These are phyloP conservation scores for Acanthisitta chloris DNA, from an alignment of 2,113 vertebrate genomes.

Conservation along the genomic window DNA sequence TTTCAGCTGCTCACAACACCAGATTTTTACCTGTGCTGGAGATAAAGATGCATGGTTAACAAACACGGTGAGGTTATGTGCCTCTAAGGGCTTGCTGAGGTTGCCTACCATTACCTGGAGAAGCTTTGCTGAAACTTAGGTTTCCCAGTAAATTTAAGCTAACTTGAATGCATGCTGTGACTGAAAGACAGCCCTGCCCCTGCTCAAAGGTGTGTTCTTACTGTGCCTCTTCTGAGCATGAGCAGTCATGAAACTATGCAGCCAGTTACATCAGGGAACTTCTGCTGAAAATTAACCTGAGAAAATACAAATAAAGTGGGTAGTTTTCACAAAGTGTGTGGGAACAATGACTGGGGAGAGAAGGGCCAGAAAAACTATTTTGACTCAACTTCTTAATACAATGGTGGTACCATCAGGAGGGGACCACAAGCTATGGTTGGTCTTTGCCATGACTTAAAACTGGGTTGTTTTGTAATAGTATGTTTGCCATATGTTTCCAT, in stretches of 20 bases:
- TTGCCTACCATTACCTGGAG: neutral
- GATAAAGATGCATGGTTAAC: neutral
- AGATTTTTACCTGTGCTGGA: neutral
- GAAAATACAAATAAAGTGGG: conserved; percentile 5
- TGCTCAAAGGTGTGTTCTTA: neutral
- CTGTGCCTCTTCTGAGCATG: neutral
- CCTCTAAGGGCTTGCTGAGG: neutral
- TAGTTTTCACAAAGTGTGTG: neutral
- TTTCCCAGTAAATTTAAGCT: neutral
- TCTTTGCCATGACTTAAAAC: neutral
- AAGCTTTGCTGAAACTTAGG: neutral
- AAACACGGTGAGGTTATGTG: rapidly evolving
- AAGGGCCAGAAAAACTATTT: neutral
- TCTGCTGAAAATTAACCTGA: conserved; percentile 10
- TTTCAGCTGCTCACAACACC: neutral
- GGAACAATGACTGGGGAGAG: neutral
- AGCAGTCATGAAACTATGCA: neutral
- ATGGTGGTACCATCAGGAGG: neutral
- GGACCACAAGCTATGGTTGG: rapidly evolving
- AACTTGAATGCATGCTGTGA: rapidly evolving
- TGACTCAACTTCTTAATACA: neutral
- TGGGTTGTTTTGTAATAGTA: neutral
- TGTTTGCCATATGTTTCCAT: neutral
- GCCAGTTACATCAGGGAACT: neutral
- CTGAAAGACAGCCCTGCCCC: neutral